Base-by-base conservation (phyloP, 2,797 vertebrate genomes). In the Mionectes olivaceus region DNA sequence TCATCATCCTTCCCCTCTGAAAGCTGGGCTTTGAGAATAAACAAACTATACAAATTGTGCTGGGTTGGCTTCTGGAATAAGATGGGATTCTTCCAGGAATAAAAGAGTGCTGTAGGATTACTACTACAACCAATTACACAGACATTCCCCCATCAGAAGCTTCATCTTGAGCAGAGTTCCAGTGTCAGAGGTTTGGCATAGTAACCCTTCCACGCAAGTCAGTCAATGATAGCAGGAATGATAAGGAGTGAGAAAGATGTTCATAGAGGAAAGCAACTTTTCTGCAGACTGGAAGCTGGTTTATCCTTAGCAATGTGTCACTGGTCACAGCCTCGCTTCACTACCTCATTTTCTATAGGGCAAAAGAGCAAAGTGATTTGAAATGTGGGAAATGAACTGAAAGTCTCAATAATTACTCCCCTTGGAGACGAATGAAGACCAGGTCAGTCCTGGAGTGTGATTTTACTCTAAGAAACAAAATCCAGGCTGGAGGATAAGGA, bases 371-470 rank as follows among this genome's bases (percentile, higher is more conserved):
- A 47, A 32, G 35, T 35, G 2, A 61, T 71, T n/a, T 84, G 84
- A 82, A 94, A 79, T 10, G 37, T 37, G 61, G 76, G 41, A 91
- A 90, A 91, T 80, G 16, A 92, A 87, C 53, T 70, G 61, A 74
- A 85, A 86, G 24, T 41, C 60, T 84, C 47, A 44, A 32, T 91
- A 92, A 84, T 91, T 92, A 47, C 65, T 93, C 50, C 39, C 46
- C 28, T 91, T 83, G 80, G 43, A 69, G 43, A 32, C 37, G 25
- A 88, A 52, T 0, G 23, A 76, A 83, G 76, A 63, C 43, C 43
- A 83, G 21, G 39, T 69, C 64, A 52, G 50, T 65, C 41, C 43
- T 86, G 46, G 30, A 73, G 19, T 32, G 13, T 68, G 46, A 23
- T 82, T 88, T 87, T 56, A 33, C 13, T 61, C 21, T 35, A 69